Percentiles rank a stretch among this genome's conserved stretches.
Conservation (phyloP, 2,113 vertebrate species). For the Andinoacara biseriatus region DNA sequence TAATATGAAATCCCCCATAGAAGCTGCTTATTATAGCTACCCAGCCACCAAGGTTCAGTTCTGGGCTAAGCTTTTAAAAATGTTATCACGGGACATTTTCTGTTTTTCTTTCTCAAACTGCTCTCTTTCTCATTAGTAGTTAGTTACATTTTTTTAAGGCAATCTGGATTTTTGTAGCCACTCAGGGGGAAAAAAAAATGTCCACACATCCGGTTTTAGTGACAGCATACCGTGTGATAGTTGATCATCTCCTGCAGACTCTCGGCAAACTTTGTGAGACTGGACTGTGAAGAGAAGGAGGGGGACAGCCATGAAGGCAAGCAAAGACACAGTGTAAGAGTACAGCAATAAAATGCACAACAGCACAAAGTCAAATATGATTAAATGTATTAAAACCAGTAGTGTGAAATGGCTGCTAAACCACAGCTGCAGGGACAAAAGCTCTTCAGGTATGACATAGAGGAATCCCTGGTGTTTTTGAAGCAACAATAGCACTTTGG, state of each 20-base stretch:
- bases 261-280: conserved; percentile 93
- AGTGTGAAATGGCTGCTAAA: neutral
- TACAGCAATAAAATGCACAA: neutral
- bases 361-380: neutral
- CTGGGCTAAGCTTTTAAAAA: neutral
- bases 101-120: neutral
- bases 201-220: conserved; percentile 49
- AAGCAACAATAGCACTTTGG: conserved; percentile 27
- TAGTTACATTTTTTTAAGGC: neutral
- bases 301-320: neutral
- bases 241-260: conserved; percentile 98
- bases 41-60: neutral
- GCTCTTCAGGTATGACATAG: conserved; percentile 1
- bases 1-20: conserved; percentile 1
- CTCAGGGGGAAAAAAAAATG: neutral
- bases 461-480: neutral
- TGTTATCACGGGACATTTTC: neutral
- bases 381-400: neutral
- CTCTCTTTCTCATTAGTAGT: conserved; percentile 23
- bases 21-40: neutral
- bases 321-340: neutral
- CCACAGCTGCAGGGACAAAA: neutral
- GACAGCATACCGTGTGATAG: conserved; percentile 91
- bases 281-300: conserved; percentile 80
- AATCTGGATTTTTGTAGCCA: conserved; percentile 43